Base-by-base conservation (phyloP, 2,888 invertebrate genomes). In the Tinea pellionella region DNA sequence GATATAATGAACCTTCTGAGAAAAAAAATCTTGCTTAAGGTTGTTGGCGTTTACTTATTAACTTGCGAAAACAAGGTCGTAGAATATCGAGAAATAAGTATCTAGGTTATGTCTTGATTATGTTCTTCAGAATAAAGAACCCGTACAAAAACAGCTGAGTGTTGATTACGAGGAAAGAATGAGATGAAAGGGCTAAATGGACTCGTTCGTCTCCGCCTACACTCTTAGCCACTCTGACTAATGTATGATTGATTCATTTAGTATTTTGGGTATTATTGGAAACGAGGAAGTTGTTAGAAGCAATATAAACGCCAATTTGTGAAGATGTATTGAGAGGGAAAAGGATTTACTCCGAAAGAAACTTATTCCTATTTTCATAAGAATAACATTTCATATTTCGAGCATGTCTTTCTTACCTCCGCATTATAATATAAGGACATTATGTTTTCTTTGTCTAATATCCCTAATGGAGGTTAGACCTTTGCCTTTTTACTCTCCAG, bases 401-500 rank as follows among this genome's bases (percentile, higher is more conserved):
- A 32, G n/a, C 57, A 57, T 57, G 57, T 32, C 16, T 57, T 16
- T 32, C 16, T 57, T 16, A 57, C 57, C 57, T 57, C 8, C 30
- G 57, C 32, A 57, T 57, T 57, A 57, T 57, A 15, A 32, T 57
- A 32, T 57, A 32, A 57, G 19, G 32, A 13, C 57, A 57, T 57
- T 57, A 67, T 74, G 72, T 73, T 76, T 78, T 74, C 73, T 71
- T 73, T 72, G 68, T 67, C 66, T 70, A 68, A 73, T 74, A 75
- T 73, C 74, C 73, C 71, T 75, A 77, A 72, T 74, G 74, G 71
- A 73, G 76, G 71, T 74, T 71, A 71, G 74, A 76, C 78, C 77
- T 75, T 80, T 80, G 75, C 74, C 78, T 77, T 75, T 79, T 78
- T 76, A 65, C 69, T 72, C 78, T 78, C 78, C 67, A 63, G 72